Evolutionary conservation across 2,888 invertebrate genomes (phyloP).

Genomic region (Epirrita christyi): DNA sequence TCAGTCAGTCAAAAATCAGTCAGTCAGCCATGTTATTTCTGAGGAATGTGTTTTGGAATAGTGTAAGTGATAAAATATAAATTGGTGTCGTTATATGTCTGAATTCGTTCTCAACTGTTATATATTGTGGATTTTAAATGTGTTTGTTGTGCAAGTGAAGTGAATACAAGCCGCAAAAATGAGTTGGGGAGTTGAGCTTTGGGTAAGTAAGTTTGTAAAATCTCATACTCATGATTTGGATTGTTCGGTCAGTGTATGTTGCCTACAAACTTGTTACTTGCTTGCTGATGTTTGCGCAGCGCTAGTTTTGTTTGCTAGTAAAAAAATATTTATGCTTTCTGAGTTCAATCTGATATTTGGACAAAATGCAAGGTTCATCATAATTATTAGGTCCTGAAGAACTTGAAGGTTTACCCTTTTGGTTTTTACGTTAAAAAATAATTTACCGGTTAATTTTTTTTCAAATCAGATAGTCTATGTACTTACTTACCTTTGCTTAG

Average conservation of each 20-base stretch:
- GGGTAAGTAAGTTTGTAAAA: constrained; percentile 79
- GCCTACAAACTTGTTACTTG: constrained; percentile 38
- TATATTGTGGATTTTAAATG: constrained; percentile 77
- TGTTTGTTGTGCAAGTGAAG: constrained; percentile 77
- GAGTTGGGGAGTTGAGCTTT: constrained; percentile 89
- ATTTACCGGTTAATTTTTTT: not conserved
- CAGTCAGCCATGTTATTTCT: constrained; percentile 83
- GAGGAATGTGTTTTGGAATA: constrained; percentile 76
- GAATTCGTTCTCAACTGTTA: constrained; percentile 56
- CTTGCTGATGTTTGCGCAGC: constrained; percentile 18
- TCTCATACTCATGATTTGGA: constrained; percentile 27
- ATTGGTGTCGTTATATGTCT: constrained; percentile 62
- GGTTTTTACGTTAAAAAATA: not conserved
- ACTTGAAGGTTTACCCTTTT: not conserved
- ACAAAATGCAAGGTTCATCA: not conserved
- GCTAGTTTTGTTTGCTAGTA: not conserved
- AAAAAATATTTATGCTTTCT: not conserved
- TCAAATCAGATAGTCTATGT: not conserved
- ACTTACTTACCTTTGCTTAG: too few relatives aligned
- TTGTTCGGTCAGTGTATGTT: constrained; percentile 42
- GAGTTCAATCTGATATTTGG: not conserved
- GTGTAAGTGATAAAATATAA: constrained; percentile 74
- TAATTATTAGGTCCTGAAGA: not conserved
- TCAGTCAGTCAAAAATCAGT: constrained; percentile 54
- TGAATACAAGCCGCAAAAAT: constrained; percentile 78